Base-by-base conservation (phyloP, 2,797 vertebrate genomes). In the Pteronotus mesoamericanus region DNA sequence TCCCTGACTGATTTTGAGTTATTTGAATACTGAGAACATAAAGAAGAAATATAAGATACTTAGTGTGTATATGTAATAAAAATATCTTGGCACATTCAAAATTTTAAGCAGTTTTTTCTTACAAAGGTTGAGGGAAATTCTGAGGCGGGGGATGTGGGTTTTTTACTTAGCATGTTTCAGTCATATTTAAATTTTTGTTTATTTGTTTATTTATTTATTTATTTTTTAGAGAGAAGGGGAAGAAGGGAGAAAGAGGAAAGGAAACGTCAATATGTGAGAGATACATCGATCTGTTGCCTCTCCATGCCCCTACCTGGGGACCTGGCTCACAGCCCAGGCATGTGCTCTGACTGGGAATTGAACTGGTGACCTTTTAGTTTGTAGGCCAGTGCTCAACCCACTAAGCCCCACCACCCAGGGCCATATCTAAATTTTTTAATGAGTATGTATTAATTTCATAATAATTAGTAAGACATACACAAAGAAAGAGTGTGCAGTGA, bases 41-140 rank as follows among this genome's bases (percentile, higher is more conserved):
- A 89, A 80, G 48, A 95, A 68, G 64, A 96, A 86, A 75, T 72
- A 53, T 57, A 94, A 78, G 61, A 71, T 89, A 37, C 15, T 53
- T 46, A 39, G 29, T 34, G 87, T 86, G 10, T 24, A 18, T 79
- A 84, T 48, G 22, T 83, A 86, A 69, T 82, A 80, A 82, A 94
- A 80, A 61, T 44, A 82, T 26, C 48, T 75, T 74, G 55, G 48
- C 15, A 78, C 16, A 66, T 19, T 94, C 14, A 59, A 84, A 93
- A 44, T 3, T 79, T 66, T 89, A 66, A 94, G 44, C 21, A 86
- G 34, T 26, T 88, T 78, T 83, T 61, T 59, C 86, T 80, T 48
- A 53, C 19, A 32, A 79, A 84, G 26, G 26, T 18, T 11, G 37
- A 88, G 19, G 29, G n/a, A 72, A 74, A n/a, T 88, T 14, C 5